A percentile compares a stretch with the other conserved stretches of the same genome.
phyloP scores from a whole-genome alignment of 2,888 invertebrate species.

The Cryptophagus acutangulus region DNA sequence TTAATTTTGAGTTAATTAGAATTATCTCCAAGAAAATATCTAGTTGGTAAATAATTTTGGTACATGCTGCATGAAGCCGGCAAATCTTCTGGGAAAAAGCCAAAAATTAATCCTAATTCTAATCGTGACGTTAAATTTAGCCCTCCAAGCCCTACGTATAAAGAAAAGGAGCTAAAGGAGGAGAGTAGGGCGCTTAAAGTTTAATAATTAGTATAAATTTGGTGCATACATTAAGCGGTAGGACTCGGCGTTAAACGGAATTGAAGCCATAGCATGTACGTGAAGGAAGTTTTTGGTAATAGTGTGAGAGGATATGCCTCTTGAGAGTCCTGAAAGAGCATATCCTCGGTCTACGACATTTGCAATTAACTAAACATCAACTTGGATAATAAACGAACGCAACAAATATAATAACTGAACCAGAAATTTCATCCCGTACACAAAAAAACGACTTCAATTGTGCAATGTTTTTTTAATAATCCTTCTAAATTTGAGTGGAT shows the following conservation, averaged over 20 bases:
- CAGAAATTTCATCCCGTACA: constrained; percentile 2
- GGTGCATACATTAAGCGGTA: constrained; percentile 18
- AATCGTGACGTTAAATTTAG: constrained; percentile 20
- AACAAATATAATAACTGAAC: too few species aligned
- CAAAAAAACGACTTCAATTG: background rate
- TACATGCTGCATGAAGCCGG: too few species aligned
- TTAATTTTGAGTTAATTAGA: too few species aligned
- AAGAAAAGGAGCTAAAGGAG: background rate
- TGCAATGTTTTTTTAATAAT: too few species aligned
- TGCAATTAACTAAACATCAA: constrained; percentile 31
- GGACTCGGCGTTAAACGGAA: constrained; percentile 5
- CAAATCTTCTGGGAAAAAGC: constrained; percentile 17
- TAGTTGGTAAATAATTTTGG: constrained; percentile 14
- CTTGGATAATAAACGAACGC: constrained; percentile 23
- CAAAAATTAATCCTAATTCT: constrained; percentile 23
- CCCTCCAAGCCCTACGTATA: constrained; percentile 16
- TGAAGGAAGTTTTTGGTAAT: background rate
- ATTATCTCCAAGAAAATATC: constrained; percentile 8
- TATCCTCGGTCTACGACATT: constrained; percentile 15
- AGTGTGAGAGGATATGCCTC: constrained; percentile 4
- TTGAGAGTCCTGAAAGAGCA: constrained; percentile 9
- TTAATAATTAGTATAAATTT: constrained; percentile 28
- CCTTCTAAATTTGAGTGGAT: too few species aligned
- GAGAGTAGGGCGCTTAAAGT: constrained; percentile 23
- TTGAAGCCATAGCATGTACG: background rate